Percentiles rank a stretch among this genome's conserved stretches.
phyloP scores from a whole-genome alignment of 2,888 invertebrate genomes.

The Leptogaster cylindrica region DNA sequence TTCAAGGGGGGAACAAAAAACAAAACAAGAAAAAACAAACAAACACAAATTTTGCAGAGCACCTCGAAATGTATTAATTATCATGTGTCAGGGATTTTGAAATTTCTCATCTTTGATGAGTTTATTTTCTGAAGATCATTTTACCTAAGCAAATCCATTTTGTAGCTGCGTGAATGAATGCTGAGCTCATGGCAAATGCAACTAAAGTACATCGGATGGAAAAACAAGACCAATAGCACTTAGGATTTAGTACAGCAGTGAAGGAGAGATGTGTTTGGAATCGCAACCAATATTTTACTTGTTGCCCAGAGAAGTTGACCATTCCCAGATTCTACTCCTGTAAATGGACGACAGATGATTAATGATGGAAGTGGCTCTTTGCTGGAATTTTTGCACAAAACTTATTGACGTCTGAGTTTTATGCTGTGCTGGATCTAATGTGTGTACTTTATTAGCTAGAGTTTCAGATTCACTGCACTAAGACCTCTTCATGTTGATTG shows the following conservation, averaged over 20 bases:
- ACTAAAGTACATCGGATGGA: neutral
- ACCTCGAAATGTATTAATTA: slow-evolving; percentile 35
- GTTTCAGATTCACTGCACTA: slow-evolving; percentile 17
- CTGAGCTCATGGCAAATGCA: neutral
- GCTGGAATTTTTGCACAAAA: slow-evolving; percentile 29
- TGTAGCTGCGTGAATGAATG: neutral
- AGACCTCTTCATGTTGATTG: too few relatives aligned
- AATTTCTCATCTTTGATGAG: slow-evolving; percentile 39
- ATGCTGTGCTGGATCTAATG: slow-evolving; percentile 12
- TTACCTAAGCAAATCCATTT: slow-evolving; percentile 30
- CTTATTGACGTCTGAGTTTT: slow-evolving; percentile 24
- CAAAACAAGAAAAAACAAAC: slow-evolving; percentile 11
- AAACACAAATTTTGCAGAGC: too few relatives aligned
- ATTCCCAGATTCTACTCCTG: slow-evolving; percentile 9
- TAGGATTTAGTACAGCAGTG: too few relatives aligned
- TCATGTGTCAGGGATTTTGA: slow-evolving; percentile 27
- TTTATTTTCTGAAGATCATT: slow-evolving; percentile 33
- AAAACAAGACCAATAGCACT: slow-evolving; percentile 8
- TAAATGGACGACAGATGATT: slow-evolving; percentile 17
- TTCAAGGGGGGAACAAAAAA: neutral
- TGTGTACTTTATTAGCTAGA: slow-evolving; percentile 30
- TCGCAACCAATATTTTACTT: neutral
- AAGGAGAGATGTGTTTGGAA: neutral
- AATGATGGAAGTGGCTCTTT: slow-evolving; percentile 34
- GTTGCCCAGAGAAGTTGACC: neutral